phyloP scores from a whole-genome alignment of 2,888 invertebrate genomes.

The Drosophila imparisetae region DNA sequence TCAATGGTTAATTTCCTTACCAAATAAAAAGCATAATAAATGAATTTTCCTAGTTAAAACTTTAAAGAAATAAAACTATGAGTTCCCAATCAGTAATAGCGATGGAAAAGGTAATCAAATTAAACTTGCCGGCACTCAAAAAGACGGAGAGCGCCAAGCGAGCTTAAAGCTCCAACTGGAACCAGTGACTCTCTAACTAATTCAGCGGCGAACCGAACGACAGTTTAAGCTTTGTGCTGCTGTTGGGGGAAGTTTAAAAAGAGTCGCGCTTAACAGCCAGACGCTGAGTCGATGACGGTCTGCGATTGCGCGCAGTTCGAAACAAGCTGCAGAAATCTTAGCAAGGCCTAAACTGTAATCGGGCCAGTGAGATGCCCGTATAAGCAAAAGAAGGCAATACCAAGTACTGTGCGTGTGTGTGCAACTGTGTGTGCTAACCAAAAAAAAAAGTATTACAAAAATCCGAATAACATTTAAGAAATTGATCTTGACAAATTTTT shows the following conservation, averaged over 20 bases:
- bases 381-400: constrained; percentile 30
- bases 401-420: constrained; percentile 53
- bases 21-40: not conserved
- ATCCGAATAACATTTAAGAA: constrained; percentile 9
- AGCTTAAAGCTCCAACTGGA: constrained; percentile 43
- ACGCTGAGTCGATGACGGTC: constrained; percentile 77
- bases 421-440: constrained; percentile 38
- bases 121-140: constrained; percentile 8
- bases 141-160: not conserved
- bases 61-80: not conserved
- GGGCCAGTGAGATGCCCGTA: constrained; percentile 36
- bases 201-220: constrained; percentile 16
- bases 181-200: constrained; percentile 34
- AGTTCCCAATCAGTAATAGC: not conserved
- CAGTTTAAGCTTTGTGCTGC: constrained; percentile 26
- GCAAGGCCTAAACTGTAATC: constrained; percentile 26
- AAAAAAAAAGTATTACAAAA: constrained; percentile 5
- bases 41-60: not conserved
- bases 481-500: constrained; percentile 37
- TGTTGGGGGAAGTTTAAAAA: constrained; percentile 70
- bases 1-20: not conserved
- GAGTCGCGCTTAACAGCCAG: constrained; percentile 63
- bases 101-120: not conserved
- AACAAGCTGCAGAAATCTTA: constrained; percentile 43
- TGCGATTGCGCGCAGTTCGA: constrained; percentile 78